Conservation (phyloP, 2,113 vertebrate species). For the Sinocyclocheilus grahami region DNA sequence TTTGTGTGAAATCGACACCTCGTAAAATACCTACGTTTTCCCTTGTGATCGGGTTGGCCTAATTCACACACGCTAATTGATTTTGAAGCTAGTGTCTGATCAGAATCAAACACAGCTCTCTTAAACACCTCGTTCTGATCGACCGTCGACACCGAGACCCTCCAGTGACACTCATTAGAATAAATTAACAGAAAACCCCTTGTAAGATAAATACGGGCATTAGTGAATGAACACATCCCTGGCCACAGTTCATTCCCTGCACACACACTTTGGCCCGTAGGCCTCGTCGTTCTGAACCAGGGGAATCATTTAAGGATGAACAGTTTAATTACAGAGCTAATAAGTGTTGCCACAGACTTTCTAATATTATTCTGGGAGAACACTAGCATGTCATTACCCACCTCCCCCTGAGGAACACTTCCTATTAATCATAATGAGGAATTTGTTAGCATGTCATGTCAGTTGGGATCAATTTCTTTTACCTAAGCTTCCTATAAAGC, state of each 20-base stretch:
- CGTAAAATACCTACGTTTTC: background rate
- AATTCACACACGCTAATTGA: slow-evolving; percentile 20
- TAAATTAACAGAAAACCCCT: slow-evolving; percentile 33
- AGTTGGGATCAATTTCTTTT: slow-evolving; percentile 55
- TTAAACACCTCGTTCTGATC: slow-evolving; percentile 26
- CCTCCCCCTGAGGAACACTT: slow-evolving; percentile 40
- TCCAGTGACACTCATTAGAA: slow-evolving; percentile 36
- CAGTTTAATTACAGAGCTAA: slow-evolving; percentile 49
- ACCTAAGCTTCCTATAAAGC: slow-evolving; percentile 47
- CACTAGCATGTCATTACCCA: slow-evolving; percentile 50
- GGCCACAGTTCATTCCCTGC: slow-evolving; percentile 33
- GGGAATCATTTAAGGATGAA: slow-evolving; percentile 48
- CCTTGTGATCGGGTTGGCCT: background rate
- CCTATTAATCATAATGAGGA: slow-evolving; percentile 55
- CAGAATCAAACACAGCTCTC: background rate
- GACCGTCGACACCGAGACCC: background rate
- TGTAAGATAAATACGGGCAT: slow-evolving; percentile 43
- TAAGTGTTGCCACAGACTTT: slow-evolving; percentile 49
- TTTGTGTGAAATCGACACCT: background rate
- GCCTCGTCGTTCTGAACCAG: slow-evolving; percentile 36
- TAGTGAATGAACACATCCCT: slow-evolving; percentile 25
- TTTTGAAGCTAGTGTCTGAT: background rate
- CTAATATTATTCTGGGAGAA: slow-evolving; percentile 44
- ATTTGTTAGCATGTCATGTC: slow-evolving; percentile 53
- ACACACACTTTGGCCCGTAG: slow-evolving; percentile 31